These are phyloP conservation scores for Megalops atlanticus DNA, from an alignment of 2,113 vertebrate species.

Conservation along the genomic window DNA sequence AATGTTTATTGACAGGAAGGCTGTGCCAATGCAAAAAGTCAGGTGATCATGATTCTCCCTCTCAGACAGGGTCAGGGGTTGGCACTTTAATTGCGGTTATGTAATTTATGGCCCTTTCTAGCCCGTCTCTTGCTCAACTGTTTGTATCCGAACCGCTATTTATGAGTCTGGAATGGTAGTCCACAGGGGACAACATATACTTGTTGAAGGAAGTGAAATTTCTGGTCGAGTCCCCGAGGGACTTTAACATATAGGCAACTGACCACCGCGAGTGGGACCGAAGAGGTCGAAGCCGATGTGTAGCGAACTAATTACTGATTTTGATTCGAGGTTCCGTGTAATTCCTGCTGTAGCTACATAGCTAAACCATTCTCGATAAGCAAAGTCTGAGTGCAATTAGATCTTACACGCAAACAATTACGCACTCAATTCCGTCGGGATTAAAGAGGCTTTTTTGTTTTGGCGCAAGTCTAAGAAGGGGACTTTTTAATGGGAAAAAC, in stretches of 20 bases:
- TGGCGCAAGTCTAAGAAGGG: no score
- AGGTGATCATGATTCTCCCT: conserved; percentile 67
- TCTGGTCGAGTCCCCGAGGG: conserved; percentile 40
- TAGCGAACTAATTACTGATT: not conserved
- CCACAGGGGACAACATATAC: conserved; percentile 9
- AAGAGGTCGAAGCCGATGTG: not conserved
- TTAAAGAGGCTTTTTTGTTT: no score
- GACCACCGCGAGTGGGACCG: not conserved
- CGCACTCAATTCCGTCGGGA: no score
- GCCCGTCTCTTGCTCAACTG: conserved; percentile 61
- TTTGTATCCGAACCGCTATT: conserved; percentile 59
- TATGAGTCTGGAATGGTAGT: conserved; percentile 57
- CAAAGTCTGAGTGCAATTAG: no score
- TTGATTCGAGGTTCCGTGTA: not conserved
- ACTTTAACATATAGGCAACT: conserved; percentile 37
- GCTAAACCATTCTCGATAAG: no score
- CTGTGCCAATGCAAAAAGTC: conserved; percentile 58
- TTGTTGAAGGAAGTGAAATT: conserved; percentile 42
- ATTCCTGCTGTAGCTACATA: no score
- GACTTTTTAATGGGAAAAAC: no score
- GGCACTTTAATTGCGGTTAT: conserved; percentile 77
- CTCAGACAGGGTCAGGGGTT: conserved; percentile 78
- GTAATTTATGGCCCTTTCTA: conserved; percentile 74
- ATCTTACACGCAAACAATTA: no score
- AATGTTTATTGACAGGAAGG: conserved; percentile 44